These are phyloP conservation scores for Plagiodera versicolora DNA, from an alignment of 2,888 invertebrate genomes.

Conservation along the genomic window DNA sequence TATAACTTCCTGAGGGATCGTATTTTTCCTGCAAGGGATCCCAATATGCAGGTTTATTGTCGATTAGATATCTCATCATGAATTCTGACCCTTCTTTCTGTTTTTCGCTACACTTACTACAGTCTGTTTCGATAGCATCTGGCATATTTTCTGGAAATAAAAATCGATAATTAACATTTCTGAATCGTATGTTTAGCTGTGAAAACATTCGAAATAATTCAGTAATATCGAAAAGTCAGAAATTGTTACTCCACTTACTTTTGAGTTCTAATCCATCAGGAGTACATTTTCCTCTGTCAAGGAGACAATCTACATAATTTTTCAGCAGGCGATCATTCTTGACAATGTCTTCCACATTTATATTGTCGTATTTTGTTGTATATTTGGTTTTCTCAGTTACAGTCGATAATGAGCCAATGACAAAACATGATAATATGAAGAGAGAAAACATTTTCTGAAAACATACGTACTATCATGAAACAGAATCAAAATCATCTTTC, in stretches of 20 bases:
- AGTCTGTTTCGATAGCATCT: constrained; percentile 70
- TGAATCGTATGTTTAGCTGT: too few relatives aligned
- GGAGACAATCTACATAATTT: constrained; percentile 68
- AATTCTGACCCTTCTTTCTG: constrained; percentile 67
- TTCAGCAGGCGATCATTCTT: constrained; percentile 66
- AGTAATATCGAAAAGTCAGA: too few relatives aligned
- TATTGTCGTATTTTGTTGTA: constrained; percentile 70
- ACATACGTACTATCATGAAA: too few relatives aligned
- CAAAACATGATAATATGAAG: constrained; percentile 2
- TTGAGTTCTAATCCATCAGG: constrained; percentile 65
- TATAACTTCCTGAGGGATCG: constrained; percentile 66
- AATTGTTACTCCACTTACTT: constrained; percentile 51
- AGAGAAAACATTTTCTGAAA: constrained; percentile 26
- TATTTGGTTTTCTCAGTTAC: constrained; percentile 54
- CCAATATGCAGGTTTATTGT: constrained; percentile 57
- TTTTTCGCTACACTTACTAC: constrained; percentile 67
- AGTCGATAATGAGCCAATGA: constrained; percentile 14
- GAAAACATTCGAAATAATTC: too few relatives aligned
- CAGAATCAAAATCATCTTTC: too few relatives aligned
- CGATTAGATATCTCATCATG: constrained; percentile 65
- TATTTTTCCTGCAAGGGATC: constrained; percentile 49
- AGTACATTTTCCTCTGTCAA: constrained; percentile 67
- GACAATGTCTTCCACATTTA: constrained; percentile 68
- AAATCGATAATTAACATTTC: constrained; percentile 6
- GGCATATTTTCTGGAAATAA: constrained; percentile 65